Conservation (phyloP, 2,888 invertebrate genomes). For the Synergus umbraculus region DNA sequence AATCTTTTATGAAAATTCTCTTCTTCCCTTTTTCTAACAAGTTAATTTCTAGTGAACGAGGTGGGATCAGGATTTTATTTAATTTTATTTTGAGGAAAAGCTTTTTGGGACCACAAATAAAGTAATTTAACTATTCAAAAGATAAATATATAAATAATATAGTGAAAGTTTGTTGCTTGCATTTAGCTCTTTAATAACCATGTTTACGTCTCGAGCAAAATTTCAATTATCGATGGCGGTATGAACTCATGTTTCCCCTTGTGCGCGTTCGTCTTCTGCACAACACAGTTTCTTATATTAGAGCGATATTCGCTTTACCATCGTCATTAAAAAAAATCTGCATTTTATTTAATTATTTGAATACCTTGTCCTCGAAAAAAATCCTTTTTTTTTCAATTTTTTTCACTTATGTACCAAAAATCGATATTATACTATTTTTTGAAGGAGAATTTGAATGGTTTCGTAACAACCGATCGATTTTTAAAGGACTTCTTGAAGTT, state of each 20-base stretch:
- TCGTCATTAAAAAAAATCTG: constrained; percentile 18
- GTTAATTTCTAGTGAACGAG: too few species aligned
- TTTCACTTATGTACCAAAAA: neutral
- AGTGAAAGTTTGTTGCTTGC: neutral
- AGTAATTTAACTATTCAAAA: neutral
- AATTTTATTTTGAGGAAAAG: neutral
- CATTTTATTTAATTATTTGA: constrained; percentile 10
- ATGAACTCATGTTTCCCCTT: constrained; percentile 28
- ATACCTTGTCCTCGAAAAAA: constrained; percentile 10
- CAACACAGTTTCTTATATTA: constrained; percentile 9
- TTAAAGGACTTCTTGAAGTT: constrained; percentile 20
- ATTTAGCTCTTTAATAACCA: constrained; percentile 14
- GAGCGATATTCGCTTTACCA: constrained; percentile 2
- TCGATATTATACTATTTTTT: neutral
- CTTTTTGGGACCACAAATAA: neutral
- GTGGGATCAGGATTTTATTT: neutral
- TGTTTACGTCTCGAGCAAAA: neutral
- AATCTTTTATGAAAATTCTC: neutral
- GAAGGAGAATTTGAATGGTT: constrained; percentile 15
- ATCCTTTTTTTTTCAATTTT: constrained; percentile 14
- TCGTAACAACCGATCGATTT: neutral
- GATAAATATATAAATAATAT: neutral
- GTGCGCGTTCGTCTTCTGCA: neutral
- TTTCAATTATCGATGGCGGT: constrained; percentile 28
- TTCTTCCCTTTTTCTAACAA: neutral